These are phyloP conservation scores for Hipparchia semele DNA, from an alignment of 2,888 invertebrate species.

Conservation along the genomic window DNA sequence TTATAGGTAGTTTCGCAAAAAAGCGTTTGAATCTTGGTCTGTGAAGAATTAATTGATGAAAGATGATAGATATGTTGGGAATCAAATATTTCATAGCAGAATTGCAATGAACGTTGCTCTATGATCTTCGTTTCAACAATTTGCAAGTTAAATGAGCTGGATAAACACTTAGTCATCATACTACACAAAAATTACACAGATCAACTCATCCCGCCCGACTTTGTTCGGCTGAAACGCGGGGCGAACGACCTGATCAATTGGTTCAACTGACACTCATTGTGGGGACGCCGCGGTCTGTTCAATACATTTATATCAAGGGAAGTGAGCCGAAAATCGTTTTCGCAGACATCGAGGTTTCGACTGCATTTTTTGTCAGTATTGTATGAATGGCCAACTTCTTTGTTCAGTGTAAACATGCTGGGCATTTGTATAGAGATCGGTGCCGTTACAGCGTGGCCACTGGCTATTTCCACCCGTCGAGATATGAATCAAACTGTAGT, in stretches of 20 bases:
- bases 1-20: no score
- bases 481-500: not conserved
- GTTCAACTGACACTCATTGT: conserved; percentile 32
- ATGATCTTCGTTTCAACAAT: conserved; percentile 7
- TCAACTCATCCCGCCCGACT: conserved; percentile 15
- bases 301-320: conserved; percentile 7
- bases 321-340: conserved; percentile 12
- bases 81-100: not conserved
- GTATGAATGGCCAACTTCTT: not conserved
- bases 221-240: conserved; percentile 27
- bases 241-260: conserved; percentile 35
- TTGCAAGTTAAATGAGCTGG: conserved; percentile 14
- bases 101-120: not conserved
- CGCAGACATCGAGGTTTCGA: not conserved
- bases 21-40: not conserved
- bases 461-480: not conserved
- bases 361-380: not conserved
- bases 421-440: not conserved
- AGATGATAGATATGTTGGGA: not conserved
- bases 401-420: not conserved
- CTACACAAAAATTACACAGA: conserved; percentile 7
- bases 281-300: conserved; percentile 23
- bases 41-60: not conserved
- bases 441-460: not conserved
- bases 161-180: conserved; percentile 23